Base-by-base conservation (phyloP, 2,113 vertebrate species). In the Actenoides hombroni region DNA sequence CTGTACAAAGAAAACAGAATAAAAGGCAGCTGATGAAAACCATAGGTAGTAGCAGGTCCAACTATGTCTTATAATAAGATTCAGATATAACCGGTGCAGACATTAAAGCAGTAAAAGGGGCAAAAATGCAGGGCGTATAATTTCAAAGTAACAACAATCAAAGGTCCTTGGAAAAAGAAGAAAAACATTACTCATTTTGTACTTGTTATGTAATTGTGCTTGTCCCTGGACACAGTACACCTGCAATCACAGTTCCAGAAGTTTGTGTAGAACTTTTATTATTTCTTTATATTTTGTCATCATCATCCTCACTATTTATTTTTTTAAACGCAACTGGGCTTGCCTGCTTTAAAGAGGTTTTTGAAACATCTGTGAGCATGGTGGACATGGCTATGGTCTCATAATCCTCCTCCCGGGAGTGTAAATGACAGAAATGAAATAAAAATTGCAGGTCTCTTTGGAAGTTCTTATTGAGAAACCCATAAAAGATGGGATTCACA, bases 341-440 rank as follows among this genome's bases (percentile, higher is more conserved):
- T 88, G 98, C 97, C 83, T 98, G 98, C 86, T 98, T 98, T 90
- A 99, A 68, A 69, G 99, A 99, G 26, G 98, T 98, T 97, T 99
- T 99, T 39, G 99, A 99, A 83, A 99, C 97, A 96, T 99, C 99
- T 1, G 99, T 99, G 44, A 99, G 98, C 97, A 99, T 98, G 71
- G 99, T 99, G 29, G 99, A 99, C 98, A 99, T 99, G 63, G 99
- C 98, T 77, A 99, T 98, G 7, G 98, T 98, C 82, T 99, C 99
- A 65, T 99, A 99, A 90, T 99, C 99, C n/a, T 99, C 98, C 33
- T 99, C 98, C 63, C 79, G 98, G 51, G 98, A 95, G 20, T 97
- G 97, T 89, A 98, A 98, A 92, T 99, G 97, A 92, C 99, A 99
- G 80, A 99, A 98, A 51, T 98, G 98, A 91, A 99, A 99, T 73